These are phyloP conservation scores for Diplogasteroides magnus DNA, from an alignment of 1,140 invertebrate genomes.

Conservation along the genomic window DNA sequence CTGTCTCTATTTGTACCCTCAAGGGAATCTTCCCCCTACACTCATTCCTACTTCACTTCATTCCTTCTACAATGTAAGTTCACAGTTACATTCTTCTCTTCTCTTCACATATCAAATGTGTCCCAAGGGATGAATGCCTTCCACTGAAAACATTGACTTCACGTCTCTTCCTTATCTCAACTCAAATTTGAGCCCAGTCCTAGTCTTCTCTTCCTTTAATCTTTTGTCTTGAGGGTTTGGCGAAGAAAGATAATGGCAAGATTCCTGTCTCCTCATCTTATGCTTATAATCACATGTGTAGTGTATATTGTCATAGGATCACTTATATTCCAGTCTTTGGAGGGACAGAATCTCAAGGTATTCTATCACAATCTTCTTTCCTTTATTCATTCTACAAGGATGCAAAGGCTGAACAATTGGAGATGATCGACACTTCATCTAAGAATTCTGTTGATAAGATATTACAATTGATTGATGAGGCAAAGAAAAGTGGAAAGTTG, in stretches of 20 bases:
- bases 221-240: no score
- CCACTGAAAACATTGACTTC: no score
- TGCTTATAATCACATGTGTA: constrained; percentile 40
- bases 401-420: constrained; percentile 35
- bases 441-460: constrained; percentile 38
- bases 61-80: no score
- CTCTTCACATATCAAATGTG: no score
- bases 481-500: constrained; percentile 2
- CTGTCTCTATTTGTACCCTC: no score
- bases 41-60: no score
- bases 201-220: no score
- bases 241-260: constrained; percentile 17
- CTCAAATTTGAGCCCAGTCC: no score
- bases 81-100: no score
- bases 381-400: constrained; percentile 5
- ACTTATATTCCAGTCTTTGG: constrained; percentile 42
- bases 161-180: no score
- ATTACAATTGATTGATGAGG: constrained; percentile 30
- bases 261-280: constrained; percentile 42
- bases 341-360: constrained; percentile 38
- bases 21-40: no score
- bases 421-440: constrained; percentile 33
- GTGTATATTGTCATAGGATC: constrained; percentile 45
- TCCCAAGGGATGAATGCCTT: no score
- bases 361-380: background rate